These are phyloP conservation scores for Brachionus angularis DNA, from an alignment of 1,140 invertebrate species.

Conservation along the genomic window DNA sequence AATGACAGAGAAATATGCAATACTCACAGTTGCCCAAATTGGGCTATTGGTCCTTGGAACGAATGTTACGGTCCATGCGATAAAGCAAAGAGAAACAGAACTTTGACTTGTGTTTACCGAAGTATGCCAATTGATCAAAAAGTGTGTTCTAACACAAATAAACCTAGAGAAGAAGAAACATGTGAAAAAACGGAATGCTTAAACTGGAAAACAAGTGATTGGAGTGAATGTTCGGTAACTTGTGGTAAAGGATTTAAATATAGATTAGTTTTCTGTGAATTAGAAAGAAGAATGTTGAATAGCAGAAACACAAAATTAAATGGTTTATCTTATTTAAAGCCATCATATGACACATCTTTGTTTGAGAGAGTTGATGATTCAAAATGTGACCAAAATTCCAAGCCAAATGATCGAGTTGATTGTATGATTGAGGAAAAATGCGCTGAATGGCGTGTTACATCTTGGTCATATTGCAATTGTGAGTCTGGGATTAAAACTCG, in stretches of 20 bases:
- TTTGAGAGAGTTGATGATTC: conserved; percentile 8
- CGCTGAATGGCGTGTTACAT: conserved; percentile 8
- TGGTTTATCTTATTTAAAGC: too few species aligned
- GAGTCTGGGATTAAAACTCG: conserved; percentile 2
- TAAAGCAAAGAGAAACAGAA: not conserved
- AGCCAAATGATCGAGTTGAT: not conserved
- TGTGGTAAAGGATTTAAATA: conserved; percentile 5
- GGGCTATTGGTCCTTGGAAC: not conserved
- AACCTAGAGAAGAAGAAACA: not conserved
- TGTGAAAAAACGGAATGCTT: conserved; percentile 22
- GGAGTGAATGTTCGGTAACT: conserved; percentile 15
- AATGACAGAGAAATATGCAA: conserved; percentile 14
- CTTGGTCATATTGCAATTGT: conserved; percentile 36
- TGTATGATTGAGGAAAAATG: not conserved
- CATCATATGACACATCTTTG: not conserved
- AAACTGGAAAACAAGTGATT: conserved; percentile 33
- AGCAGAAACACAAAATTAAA: too few species aligned
- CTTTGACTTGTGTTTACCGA: conserved; percentile 8
- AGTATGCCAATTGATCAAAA: not conserved
- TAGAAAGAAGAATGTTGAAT: not conserved
- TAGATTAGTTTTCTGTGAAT: conserved; percentile 20
- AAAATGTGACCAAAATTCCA: conserved; percentile 7
- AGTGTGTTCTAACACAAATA: not conserved
- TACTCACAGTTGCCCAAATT: conserved; percentile 1
- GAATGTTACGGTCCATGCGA: conserved; percentile 9